These are phyloP conservation scores for Enhydra lutris DNA, from an alignment of 2,113 vertebrate species.

Conservation along the genomic window DNA sequence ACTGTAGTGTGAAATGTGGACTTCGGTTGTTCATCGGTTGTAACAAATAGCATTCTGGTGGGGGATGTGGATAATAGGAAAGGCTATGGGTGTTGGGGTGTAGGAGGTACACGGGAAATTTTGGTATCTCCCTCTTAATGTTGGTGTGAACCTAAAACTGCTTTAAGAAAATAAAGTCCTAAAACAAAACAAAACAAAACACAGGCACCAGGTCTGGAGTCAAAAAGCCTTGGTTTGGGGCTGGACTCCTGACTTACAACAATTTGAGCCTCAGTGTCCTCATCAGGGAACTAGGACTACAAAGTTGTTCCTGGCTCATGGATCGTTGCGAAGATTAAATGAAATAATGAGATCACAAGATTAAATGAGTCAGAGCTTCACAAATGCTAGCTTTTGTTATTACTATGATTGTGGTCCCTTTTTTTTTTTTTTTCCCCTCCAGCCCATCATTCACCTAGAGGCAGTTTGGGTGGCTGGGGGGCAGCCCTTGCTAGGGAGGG, in stretches of 20 bases:
- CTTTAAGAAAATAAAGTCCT: not conserved
- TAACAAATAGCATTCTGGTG: not conserved
- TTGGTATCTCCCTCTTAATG: not conserved
- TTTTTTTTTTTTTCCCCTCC: not conserved
- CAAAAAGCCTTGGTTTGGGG: not conserved
- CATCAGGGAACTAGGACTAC: not conserved
- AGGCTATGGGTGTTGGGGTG: not conserved
- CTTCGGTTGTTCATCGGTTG: accelerated
- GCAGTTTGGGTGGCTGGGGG: not conserved
- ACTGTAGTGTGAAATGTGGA: not conserved
- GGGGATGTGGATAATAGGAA: not conserved
- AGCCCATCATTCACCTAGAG: not conserved
- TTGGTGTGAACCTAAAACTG: not conserved
- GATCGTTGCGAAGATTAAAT: not conserved
- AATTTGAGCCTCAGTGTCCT: not conserved
- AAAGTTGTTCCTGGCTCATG: not conserved
- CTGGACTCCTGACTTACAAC: not conserved
- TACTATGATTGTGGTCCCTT: not conserved
- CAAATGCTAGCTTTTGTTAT: not conserved
- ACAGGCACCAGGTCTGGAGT: not conserved
- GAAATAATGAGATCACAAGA: not conserved
- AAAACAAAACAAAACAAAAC: not conserved
- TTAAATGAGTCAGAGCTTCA: not conserved
- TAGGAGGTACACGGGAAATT: not conserved
- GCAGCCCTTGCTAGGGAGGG: not conserved